A percentile compares a stretch with the other conserved stretches of the same genome.
Evolutionary conservation across 1,140 invertebrate genomes (phyloP).

Genomic region (Papilio dardanus): DNA sequence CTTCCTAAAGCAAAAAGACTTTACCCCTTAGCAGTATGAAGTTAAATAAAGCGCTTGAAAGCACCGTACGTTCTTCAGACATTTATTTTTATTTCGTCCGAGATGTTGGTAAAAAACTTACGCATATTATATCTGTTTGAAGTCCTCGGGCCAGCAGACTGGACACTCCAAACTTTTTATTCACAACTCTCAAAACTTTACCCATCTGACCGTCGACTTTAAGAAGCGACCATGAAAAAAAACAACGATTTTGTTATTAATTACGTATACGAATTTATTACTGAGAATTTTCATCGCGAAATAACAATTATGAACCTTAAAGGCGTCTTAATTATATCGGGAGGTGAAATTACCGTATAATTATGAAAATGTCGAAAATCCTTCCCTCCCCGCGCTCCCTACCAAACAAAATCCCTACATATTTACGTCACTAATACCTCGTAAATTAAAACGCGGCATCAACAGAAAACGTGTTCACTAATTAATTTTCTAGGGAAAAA

Average conservation of each 20-base stretch:
- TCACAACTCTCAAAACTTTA: constrained; percentile 34
- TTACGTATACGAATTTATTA: constrained; percentile 8
- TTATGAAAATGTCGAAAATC: constrained; percentile 32
- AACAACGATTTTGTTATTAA: constrained; percentile 9
- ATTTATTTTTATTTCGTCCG: constrained; percentile 21
- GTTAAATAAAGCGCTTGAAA: constrained; percentile 22
- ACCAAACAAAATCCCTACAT: constrained; percentile 40
- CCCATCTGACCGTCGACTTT: background rate
- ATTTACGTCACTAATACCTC: constrained; percentile 50
- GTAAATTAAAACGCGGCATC: constrained; percentile 56
- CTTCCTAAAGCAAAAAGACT: constrained; percentile 5
- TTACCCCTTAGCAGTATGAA: constrained; percentile 9
- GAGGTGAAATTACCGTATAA: constrained; percentile 28
- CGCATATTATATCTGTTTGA: constrained; percentile 25
- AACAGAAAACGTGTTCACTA: constrained; percentile 65
- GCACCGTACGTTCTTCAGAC: constrained; percentile 33
- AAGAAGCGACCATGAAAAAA: constrained; percentile 16
- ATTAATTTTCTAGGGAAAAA: constrained; percentile 75
- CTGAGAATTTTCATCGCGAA: background rate
- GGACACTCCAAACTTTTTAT: constrained; percentile 17
- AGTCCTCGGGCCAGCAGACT: background rate
- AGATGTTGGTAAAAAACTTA: constrained; percentile 29
- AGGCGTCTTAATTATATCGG: constrained; percentile 19
- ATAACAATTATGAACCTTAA: constrained; percentile 18
- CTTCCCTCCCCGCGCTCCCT: background rate